phyloP scores from a whole-genome alignment of 2,888 invertebrate species.

The Icerya purchasi region DNA sequence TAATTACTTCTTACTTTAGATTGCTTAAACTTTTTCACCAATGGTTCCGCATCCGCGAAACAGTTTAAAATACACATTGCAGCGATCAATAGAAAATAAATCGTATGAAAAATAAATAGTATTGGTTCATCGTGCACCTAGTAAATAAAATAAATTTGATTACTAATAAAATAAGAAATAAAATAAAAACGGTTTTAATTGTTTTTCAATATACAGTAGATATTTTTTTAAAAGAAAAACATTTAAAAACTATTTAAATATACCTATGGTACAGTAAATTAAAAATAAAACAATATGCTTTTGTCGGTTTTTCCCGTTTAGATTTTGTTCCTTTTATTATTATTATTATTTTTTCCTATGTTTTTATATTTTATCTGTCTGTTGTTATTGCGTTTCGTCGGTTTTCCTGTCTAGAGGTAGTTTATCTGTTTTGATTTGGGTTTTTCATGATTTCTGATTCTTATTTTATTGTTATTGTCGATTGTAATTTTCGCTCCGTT shows the following conservation, averaged over 20 bases:
- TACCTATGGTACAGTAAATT: background rate
- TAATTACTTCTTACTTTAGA: slow-evolving; percentile 34
- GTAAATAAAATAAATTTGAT: background rate
- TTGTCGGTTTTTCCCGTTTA: no score
- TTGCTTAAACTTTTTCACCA: slow-evolving; percentile 42
- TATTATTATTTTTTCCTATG: no score
- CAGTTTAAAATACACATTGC: slow-evolving; percentile 55
- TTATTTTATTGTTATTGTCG: no score
- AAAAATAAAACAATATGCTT: slow-evolving; percentile 30
- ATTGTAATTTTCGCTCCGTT: no score
- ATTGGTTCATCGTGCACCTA: background rate
- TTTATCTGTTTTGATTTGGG: no score
- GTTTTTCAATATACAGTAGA: no score
- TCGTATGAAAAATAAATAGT: slow-evolving; percentile 51
- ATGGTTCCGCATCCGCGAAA: slow-evolving; percentile 52
- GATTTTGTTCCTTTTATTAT: no score
- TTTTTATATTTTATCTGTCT: no score
- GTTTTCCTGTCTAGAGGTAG: no score
- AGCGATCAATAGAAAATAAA: slow-evolving; percentile 50
- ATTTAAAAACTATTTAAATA: slow-evolving; percentile 2
- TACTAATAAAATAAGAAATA: slow-evolving; percentile 5
- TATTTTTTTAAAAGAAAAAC: background rate
- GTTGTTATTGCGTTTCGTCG: no score
- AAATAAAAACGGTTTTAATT: no score
- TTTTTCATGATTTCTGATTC: no score